Base-by-base conservation (phyloP, 2,888 invertebrate species). In the Desoria tigrina region DNA sequence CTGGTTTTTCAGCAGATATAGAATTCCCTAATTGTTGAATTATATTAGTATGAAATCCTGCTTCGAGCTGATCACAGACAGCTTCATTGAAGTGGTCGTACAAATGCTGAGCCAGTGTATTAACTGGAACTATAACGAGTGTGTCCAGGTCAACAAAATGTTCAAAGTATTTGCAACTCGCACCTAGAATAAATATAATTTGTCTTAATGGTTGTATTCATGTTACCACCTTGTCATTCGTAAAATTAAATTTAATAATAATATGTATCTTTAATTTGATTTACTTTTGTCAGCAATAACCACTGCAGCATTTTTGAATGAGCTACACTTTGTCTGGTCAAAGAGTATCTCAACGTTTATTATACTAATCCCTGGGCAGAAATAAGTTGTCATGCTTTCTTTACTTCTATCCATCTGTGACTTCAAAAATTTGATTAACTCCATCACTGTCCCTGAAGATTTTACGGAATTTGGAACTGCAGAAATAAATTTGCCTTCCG, bases 1-100 rank as follows among this genome's bases (percentile, higher is more conserved):
- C 84, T 18, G 89, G 87, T 60, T 74, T 74, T 42, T 71, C 71
- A 7, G 76, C 76, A 23, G 66, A 67, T 49, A 76, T 76, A n/a
- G 76, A 76, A 42, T 74, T 71, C 2, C 57, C 68, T 24, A 76
- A 62, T 49, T 76, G 76, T 50, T 71, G 66, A n/a, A 65, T 61
- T 45, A 76, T 76, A 61, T 72, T 73, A 14, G 37, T 45, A 57
- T 71, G 71, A 65, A 74, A 73, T 54, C 74, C 74, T 50, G 50
- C 53, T 16, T 72, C 68, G 3, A 76, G 63, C 63, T 74, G 74
- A 66, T 66, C 57, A 49, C 67, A 61, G 9, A 76, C 64, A 2
- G 74, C 76, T 45, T 62, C 28, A 39, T 74, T 74, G 39, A 76
- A 74, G 32, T 66, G 65, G 32, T 61, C 54, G 64, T 74, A 74